Evolutionary conservation across 2,113 vertebrate genomes (phyloP), one percentile per base, ranked within the genome.

Genomic region (Canis aureus): DNA sequence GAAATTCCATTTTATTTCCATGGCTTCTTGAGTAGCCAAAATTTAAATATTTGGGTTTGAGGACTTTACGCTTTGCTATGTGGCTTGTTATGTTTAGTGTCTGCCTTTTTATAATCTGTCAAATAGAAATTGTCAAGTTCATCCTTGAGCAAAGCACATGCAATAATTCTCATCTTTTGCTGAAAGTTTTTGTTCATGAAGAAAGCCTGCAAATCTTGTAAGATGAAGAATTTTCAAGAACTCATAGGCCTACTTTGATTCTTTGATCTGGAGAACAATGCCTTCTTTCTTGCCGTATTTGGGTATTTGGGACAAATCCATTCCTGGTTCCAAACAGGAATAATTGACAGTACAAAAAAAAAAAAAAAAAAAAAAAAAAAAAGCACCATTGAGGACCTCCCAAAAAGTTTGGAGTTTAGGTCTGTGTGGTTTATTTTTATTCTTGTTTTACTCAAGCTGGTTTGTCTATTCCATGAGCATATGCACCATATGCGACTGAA

Each of bases 351-450:
- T 76, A 57, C 8, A 13, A 23, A 19, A 67, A 73, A 20, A n/a
- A 20, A 43, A 43, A 43, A n/a, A 20, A 43, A 43, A 43, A 71
- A 66, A 43, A 71, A 66, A 74, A 74, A 87, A 64, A 79, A 11
- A 29, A 92, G 49, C 25, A 87, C 16, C 23, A 84, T 0, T 93
- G 90, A 95, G 32, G 94, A 98, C 97, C 97, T 98, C 97, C 97
- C 97, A 29, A 96, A 97, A 96, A 92, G 89, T 96, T 96, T 93
- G 90, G 66, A 95, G 69, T 85, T 97, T 64, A 51, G 38, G 69
- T 97, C 66, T 3, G 0, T 94, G 91, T 69, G 71, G 96, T 97
- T 98, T 98, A 97, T 98, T 98, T 98, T 98, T 82, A 95, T 96
- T 98, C 97, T 91, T 97, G 78, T 92, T 97, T 97, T 93, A 97